These are phyloP conservation scores for Sebastes jordani DNA, from an alignment of 2,797 vertebrate genomes.

Conservation along the genomic window DNA sequence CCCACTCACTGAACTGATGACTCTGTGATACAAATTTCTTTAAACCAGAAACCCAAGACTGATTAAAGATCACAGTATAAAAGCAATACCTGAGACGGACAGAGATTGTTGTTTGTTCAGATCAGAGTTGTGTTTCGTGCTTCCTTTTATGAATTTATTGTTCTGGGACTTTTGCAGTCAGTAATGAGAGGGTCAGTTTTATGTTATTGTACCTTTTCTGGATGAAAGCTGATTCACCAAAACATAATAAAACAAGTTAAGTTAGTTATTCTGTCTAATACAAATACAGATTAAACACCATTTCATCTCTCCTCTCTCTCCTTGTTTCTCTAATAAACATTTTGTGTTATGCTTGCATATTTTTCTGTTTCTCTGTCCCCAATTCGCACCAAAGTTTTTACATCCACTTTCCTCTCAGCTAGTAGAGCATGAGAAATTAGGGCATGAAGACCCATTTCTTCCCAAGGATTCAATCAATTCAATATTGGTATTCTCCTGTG, in stretches of 20 bases:
- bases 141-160: slow-evolving; percentile 1
- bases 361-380: slow-evolving; percentile 7
- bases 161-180: background rate
- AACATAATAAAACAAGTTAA: background rate
- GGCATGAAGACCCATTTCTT: slow-evolving; percentile 7
- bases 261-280: background rate
- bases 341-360: background rate
- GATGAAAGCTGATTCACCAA: background rate
- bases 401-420: slow-evolving; percentile 20
- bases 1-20: slow-evolving; percentile 11
- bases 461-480: slow-evolving; percentile 6
- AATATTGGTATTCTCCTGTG: background rate
- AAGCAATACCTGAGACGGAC: background rate
- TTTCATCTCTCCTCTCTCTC: background rate
- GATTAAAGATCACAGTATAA: background rate
- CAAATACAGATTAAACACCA: background rate
- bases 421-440: slow-evolving; percentile 2
- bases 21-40: slow-evolving; percentile 2
- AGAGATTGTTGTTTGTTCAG: background rate
- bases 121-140: background rate
- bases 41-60: background rate
- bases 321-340: background rate
- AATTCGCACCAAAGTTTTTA: background rate
- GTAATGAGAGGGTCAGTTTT: background rate
- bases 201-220: background rate